Percentiles rank a stretch among this genome's conserved stretches.
These are phyloP conservation scores for Prochilodus magdalenae DNA, from an alignment of 2,113 vertebrate species.

Conservation along the genomic window DNA sequence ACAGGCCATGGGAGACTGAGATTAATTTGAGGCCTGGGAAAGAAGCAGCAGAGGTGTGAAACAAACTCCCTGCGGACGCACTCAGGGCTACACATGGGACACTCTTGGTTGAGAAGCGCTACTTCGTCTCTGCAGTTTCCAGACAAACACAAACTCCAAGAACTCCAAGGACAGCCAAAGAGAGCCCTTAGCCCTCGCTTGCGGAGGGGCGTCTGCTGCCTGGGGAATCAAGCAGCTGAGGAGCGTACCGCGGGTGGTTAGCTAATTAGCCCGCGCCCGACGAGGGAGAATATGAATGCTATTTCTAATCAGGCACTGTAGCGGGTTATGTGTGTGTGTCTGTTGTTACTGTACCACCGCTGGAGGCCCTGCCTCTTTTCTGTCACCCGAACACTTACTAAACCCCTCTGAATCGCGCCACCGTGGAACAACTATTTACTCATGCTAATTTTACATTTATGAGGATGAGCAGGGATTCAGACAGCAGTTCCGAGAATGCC, in stretches of 20 bases:
- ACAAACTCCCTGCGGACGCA: no score
- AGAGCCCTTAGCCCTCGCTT: constrained; percentile 6
- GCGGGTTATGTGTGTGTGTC: constrained; percentile 19
- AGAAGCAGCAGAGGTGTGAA: neutral
- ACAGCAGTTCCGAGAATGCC: neutral
- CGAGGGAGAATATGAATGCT: constrained; percentile 59
- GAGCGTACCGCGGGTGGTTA: constrained; percentile 57
- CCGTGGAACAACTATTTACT: constrained; percentile 53
- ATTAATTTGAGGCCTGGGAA: neutral
- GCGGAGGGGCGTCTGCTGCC: constrained; percentile 30
- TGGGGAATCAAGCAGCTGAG: constrained; percentile 37
- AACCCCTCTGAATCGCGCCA: constrained; percentile 51
- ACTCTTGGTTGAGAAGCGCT: neutral
- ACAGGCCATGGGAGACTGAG: neutral
- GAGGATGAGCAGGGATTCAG: constrained; percentile 47
- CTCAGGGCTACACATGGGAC: no score
- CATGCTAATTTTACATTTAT: constrained; percentile 63
- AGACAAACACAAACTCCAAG: neutral
- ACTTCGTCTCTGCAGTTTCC: neutral
- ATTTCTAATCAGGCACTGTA: constrained; percentile 61
- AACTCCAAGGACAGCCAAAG: neutral
- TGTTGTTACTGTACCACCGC: constrained; percentile 40
- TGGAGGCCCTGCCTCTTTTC: constrained; percentile 56
- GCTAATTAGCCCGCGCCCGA: constrained; percentile 69
- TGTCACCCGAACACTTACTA: constrained; percentile 57